Evolutionary conservation across 2,888 invertebrate genomes (phyloP), one percentile per base, ranked within the genome.

Genomic region (Pycnomerus fuliginosus): DNA sequence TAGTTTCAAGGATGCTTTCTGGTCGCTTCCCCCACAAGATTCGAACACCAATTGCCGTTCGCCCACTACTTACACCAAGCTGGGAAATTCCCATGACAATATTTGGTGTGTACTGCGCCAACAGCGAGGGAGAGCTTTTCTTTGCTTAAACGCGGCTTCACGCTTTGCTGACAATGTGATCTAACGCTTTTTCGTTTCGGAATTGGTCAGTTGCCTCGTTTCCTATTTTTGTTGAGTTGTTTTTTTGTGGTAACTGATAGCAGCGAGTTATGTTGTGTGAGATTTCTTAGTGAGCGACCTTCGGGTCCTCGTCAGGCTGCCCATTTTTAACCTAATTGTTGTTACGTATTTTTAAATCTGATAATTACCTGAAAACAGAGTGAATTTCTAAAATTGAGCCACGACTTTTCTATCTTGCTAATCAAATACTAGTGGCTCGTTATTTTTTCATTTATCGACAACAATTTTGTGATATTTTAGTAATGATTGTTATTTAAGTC

Each of bases 401-500:
- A 65, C 62, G 58, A 62, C 59, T 61, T 62, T 60, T 58, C 52
- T 56, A 58, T 56, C 40, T 40, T 53, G 51, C 32, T 54, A 55
- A 57, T 52, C 44, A 53, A 53, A 53, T 56, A 54, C 41, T 67
- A 65, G 72, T 72, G 73, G 73, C 72, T 73, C 72, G 71, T 72
- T 73, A 70, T 71, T 72, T 73, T 74, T 72, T 74, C 69, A 73
- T 73, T 74, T 72, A 73, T 74, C 71, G 71, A 72, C 72, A 72
- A 73, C 72, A 73, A 74, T 75, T 75, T 75, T 76, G 75, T 76
- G 75, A 76, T 76, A 75, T 75, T 75, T 76, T 75, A 75, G 73
- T 74, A 74, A 74, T 73, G 73, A 72, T 74, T 74, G 74, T 75
- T 75, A 74, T 74, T 74, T 75, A 74, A 75, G 74, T 74, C 73